Percentiles rank a stretch among this genome's conserved stretches.
phyloP scores from a whole-genome alignment of 2,113 vertebrate species.

The Cyanoderma ruficeps region DNA sequence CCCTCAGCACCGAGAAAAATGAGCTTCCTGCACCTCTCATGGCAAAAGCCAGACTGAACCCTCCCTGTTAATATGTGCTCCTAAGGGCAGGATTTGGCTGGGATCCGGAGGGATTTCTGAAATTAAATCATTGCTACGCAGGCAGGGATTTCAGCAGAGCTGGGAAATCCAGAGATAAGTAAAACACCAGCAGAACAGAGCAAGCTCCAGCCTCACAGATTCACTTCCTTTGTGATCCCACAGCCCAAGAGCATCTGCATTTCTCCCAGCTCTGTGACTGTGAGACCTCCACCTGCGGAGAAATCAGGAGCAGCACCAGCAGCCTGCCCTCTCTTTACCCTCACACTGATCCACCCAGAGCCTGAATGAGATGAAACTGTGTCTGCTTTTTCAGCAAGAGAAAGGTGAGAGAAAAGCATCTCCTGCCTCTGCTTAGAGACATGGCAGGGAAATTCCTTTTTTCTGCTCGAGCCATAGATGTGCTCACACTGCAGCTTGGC shows the following conservation, averaged over 20 bases:
- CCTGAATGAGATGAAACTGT: not conserved
- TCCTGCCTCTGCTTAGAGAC: not conserved
- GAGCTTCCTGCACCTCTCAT: not conserved
- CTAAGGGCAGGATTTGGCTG: constrained; percentile 23
- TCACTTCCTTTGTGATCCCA: not conserved
- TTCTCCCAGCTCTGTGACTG: not conserved
- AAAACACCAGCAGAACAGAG: not conserved
- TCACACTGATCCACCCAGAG: not conserved
- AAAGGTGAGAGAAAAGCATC: not conserved
- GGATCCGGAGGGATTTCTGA: constrained; percentile 17
- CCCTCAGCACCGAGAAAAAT: not conserved
- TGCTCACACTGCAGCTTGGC: not conserved
- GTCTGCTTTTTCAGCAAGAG: not conserved
- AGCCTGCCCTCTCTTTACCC: not conserved
- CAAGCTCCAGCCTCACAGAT: not conserved
- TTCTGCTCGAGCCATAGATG: not conserved
- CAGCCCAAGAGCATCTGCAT: not conserved
- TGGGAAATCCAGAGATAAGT: constrained; percentile 36
- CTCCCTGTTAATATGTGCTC: not conserved
- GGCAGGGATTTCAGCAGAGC: constrained; percentile 26
- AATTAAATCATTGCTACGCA: not conserved
- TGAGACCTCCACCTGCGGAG: not conserved
- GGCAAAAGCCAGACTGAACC: not conserved
- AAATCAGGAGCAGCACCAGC: not conserved
- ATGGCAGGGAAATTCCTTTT: not conserved